Evolutionary conservation across 1,140 invertebrate genomes (phyloP).

Genomic region (Condylostylus longicornis): DNA sequence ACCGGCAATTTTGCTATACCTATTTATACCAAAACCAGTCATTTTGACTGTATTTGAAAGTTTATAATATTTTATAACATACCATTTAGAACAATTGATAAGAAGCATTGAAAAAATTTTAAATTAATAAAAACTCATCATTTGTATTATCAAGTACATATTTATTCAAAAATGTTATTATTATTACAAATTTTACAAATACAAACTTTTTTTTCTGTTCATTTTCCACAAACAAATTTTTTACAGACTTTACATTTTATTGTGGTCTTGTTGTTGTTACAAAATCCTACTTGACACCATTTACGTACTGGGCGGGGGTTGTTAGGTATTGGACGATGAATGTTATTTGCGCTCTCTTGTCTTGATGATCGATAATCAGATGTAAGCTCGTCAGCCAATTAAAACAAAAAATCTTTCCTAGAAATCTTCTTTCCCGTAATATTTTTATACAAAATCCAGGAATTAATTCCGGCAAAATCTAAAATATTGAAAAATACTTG

Average conservation of each 20-base stretch:
- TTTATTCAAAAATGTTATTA: neutral
- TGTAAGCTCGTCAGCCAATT: neutral
- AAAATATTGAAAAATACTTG: conserved; percentile 20
- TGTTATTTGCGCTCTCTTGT: neutral
- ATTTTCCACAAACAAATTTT: neutral
- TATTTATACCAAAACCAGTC: too few relatives aligned
- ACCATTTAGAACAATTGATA: neutral
- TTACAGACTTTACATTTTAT: neutral
- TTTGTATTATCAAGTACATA: neutral
- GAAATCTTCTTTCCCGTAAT: conserved; percentile 12
- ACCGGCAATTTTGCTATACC: neutral
- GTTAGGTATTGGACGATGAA: neutral
- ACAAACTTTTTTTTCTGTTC: neutral
- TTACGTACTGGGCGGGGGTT: neutral
- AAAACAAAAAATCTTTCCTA: conserved; percentile 14
- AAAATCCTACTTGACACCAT: neutral
- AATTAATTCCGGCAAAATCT: conserved; percentile 19
- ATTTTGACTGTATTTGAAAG: neutral
- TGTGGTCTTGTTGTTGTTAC: neutral
- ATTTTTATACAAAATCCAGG: conserved; percentile 18
- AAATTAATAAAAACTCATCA: neutral
- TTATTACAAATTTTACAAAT: neutral
- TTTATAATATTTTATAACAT: neutral
- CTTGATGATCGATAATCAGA: neutral
- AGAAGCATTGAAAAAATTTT: neutral